Conservation (phyloP, 2,113 vertebrate species). For the Sisor rabdophorus region DNA sequence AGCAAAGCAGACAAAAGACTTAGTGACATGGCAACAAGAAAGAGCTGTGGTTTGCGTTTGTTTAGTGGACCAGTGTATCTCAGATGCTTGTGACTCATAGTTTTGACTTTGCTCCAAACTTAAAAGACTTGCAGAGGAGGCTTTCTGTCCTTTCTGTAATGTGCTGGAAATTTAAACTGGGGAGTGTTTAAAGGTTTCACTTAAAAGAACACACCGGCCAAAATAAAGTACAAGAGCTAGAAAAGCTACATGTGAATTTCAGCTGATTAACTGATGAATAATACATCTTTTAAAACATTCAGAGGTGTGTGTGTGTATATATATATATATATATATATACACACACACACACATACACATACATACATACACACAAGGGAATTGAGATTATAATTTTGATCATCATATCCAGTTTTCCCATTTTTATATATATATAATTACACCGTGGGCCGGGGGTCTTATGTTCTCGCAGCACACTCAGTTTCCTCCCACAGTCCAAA, state of each 20-base stretch:
- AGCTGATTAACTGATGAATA: no score
- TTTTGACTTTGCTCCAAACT: constrained; percentile 25
- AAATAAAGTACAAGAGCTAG: neutral
- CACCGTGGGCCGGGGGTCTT: no score
- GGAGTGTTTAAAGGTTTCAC: constrained; percentile 17
- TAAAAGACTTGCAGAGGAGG: constrained; percentile 11
- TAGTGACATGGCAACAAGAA: neutral
- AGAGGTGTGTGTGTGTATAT: no score
- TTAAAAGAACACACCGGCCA: constrained; percentile 8
- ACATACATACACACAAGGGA: no score
- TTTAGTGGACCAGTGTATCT: neutral
- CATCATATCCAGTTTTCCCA: no score
- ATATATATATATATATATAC: no score
- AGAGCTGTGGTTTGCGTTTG: neutral
- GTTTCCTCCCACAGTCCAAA: no score
- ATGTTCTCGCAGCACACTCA: no score
- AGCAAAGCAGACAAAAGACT: neutral
- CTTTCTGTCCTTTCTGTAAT: constrained; percentile 1
- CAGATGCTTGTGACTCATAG: constrained; percentile 36
- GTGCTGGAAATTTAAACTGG: constrained; percentile 1
- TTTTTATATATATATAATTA: no score
- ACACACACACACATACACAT: no score
- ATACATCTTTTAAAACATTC: no score
- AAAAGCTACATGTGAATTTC: neutral
- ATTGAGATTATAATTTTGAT: no score